Evolutionary conservation across 2,888 invertebrate species (phyloP).

Genomic region (Eilema sororculum): DNA sequence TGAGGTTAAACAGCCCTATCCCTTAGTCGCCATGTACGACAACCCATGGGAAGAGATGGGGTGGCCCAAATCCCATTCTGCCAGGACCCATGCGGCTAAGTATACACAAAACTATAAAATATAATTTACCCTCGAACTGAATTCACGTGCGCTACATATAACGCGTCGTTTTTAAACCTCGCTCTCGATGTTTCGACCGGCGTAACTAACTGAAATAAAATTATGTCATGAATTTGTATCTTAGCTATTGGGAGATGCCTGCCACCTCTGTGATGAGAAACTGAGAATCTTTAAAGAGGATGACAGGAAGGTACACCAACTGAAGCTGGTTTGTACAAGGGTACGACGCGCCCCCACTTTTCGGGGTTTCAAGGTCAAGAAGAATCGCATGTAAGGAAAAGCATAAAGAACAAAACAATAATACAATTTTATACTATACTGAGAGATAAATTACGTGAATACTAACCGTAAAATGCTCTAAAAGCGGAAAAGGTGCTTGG

Average conservation of each 20-base stretch:
- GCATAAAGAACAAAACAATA: neutral
- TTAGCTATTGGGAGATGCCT: no score
- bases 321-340: no score
- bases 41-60: no score
- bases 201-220: conserved; percentile 73
- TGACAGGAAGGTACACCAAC: no score
- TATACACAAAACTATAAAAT: neutral
- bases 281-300: no score
- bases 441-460: neutral
- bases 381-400: neutral
- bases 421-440: neutral
- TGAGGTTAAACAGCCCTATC: no score
- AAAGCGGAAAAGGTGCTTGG: conserved; percentile 80
- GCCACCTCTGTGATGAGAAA: no score
- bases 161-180: conserved; percentile 71
- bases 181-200: conserved; percentile 57
- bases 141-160: conserved; percentile 79
- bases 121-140: conserved; percentile 75
- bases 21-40: no score
- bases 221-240: no score
- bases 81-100: no score
- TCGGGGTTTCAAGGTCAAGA: neutral
- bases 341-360: no score
- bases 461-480: conserved; percentile 87
- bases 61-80: no score